Conservation (phyloP, 1,140 invertebrate genomes). For the Euschistus heros region DNA sequence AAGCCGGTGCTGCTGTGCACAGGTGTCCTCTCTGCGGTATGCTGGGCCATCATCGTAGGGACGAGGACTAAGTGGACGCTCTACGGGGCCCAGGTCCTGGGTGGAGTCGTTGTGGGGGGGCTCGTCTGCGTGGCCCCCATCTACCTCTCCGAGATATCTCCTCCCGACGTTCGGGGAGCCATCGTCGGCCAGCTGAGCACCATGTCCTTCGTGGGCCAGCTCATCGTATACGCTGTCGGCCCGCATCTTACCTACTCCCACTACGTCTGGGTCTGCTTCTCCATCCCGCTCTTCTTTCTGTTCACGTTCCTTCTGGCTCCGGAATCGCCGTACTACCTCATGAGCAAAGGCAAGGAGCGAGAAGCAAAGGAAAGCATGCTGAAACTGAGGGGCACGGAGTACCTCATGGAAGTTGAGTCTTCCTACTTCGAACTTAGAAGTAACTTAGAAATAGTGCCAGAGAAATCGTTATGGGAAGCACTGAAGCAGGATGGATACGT, state of each 20-base stretch:
- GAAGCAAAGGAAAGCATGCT: not conserved
- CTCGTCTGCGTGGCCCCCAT: conserved; percentile 67
- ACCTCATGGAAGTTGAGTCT: no score
- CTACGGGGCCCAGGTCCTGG: conserved; percentile 29
- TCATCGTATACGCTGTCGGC: not conserved
- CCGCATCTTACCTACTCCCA: not conserved
- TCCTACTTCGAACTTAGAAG: no score
- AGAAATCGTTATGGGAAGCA: no score
- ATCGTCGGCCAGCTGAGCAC: conserved; percentile 68
- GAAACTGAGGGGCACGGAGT: not conserved
- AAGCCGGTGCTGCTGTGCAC: not conserved
- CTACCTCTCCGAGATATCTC: conserved; percentile 72
- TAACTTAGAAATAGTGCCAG: no score
- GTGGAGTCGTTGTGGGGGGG: conserved; percentile 58
- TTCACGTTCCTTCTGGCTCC: not conserved
- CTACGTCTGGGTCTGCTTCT: not conserved
- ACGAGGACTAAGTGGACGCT: conserved; percentile 33
- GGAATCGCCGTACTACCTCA: not conserved
- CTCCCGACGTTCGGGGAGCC: conserved; percentile 29
- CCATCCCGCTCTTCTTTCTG: not conserved
- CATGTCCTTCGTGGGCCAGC: conserved; percentile 37
- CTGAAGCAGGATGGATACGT: no score
- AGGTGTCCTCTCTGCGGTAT: no score
- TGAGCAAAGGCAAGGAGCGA: not conserved
- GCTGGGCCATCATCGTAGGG: not conserved